Conservation (phyloP, 2,888 invertebrate genomes). For the Notocelia uddmanniana region DNA sequence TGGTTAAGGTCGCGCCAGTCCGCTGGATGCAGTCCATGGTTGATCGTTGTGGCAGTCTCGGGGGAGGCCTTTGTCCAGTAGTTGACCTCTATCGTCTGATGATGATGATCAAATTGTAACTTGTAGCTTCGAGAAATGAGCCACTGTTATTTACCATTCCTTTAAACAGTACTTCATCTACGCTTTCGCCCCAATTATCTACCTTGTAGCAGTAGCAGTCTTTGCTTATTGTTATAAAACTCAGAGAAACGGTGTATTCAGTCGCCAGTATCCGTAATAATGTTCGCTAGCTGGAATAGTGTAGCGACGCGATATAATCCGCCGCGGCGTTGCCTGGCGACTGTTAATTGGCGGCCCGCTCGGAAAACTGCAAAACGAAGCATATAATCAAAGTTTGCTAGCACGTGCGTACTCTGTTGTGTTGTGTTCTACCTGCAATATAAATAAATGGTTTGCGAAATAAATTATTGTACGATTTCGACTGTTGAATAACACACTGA, state of each 20-base stretch:
- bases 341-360: conserved; percentile 69
- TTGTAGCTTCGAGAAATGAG: too few species aligned
- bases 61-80: too few species aligned
- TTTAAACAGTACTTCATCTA: too few species aligned
- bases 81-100: too few species aligned
- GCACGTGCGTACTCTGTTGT: background rate
- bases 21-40: too few species aligned
- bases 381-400: background rate
- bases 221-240: background rate
- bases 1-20: too few species aligned
- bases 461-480: background rate
- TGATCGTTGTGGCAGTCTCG: too few species aligned
- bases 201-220: too few species aligned
- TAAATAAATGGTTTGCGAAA: background rate
- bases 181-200: too few species aligned
- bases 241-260: background rate
- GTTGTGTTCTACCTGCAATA: background rate
- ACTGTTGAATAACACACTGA: too few species aligned
- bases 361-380: conserved; percentile 11
- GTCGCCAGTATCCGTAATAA: background rate
- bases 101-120: too few species aligned
- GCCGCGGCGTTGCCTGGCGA: conserved; percentile 66
- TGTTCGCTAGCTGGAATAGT: background rate
- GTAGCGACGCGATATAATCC: conserved; percentile 20
- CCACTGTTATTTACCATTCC: too few species aligned